phyloP scores from a whole-genome alignment of 2,797 vertebrate genomes.

The Enoplosus armatus region DNA sequence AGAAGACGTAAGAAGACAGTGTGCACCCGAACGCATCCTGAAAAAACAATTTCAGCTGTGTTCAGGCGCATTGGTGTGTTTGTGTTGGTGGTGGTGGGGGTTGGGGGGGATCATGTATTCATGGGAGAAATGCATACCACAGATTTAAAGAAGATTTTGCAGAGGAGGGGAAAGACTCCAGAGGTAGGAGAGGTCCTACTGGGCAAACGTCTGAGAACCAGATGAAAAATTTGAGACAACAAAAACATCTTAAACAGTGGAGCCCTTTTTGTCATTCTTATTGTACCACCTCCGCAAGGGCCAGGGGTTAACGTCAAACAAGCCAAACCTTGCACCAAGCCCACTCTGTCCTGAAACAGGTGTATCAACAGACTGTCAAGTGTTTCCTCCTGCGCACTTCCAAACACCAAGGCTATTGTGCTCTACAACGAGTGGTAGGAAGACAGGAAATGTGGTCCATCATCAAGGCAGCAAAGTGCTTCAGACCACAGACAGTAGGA shows the following conservation, averaged over 20 bases:
- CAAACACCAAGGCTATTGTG: conserved; percentile 55
- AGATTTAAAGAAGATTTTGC: conserved; percentile 13
- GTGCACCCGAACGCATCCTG: not conserved
- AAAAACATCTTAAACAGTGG: conserved; percentile 40
- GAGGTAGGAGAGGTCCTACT: conserved; percentile 11
- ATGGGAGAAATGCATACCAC: not conserved
- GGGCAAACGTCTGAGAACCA: conserved; percentile 15
- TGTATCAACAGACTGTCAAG: conserved; percentile 62
- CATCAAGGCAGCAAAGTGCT: conserved; percentile 12
- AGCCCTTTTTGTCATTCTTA: conserved; percentile 44
- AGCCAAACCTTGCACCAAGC: conserved; percentile 44
- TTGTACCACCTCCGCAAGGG: conserved; percentile 58
- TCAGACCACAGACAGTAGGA: not conserved
- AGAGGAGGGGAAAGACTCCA: conserved; percentile 35
- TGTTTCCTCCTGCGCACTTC: conserved; percentile 51
- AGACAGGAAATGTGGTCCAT: conserved; percentile 20
- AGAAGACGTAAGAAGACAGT: not conserved
- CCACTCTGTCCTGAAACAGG: conserved; percentile 60
- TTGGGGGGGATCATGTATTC: not conserved
- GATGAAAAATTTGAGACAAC: conserved; percentile 4
- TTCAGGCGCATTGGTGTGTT: not conserved
- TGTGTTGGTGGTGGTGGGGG: not conserved
- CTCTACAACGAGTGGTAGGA: conserved; percentile 17
- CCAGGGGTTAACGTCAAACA: conserved; percentile 36
- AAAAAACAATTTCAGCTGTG: not conserved